A percentile compares a stretch with the other conserved stretches of the same genome.
These are phyloP conservation scores for Dermolepida albohirtum DNA, from an alignment of 2,888 invertebrate species.

Conservation along the genomic window DNA sequence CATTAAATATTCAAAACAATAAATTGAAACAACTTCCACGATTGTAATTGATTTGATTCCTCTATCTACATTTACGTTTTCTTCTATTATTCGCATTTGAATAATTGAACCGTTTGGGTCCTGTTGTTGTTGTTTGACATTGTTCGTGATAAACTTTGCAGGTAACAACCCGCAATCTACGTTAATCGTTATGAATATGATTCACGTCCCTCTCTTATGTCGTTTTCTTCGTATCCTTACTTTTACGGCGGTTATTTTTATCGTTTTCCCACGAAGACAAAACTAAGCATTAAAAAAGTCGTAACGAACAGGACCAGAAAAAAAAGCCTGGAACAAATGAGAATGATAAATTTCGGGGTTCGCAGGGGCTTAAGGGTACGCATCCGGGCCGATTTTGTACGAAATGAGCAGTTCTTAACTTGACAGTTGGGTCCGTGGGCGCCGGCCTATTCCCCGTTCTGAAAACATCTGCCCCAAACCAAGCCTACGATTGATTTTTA, in stretches of 20 bases:
- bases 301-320: conserved; percentile 9
- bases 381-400: conserved; percentile 32
- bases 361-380: background rate
- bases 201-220: too few species aligned
- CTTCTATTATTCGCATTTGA: too few species aligned
- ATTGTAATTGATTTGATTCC: too few species aligned
- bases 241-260: conserved; percentile 2
- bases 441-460: conserved; percentile 57
- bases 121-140: too few species aligned
- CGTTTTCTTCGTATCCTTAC: too few species aligned
- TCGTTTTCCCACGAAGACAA: conserved; percentile 9
- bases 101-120: too few species aligned
- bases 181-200: too few species aligned
- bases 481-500: conserved; percentile 63
- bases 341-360: conserved; percentile 21
- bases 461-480: conserved; percentile 58
- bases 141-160: too few species aligned
- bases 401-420: conserved; percentile 50
- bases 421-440: conserved; percentile 51
- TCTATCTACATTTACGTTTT: too few species aligned
- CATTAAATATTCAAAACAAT: too few species aligned
- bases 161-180: too few species aligned
- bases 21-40: too few species aligned
- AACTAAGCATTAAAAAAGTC: conserved; percentile 23
- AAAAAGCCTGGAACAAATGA: conserved; percentile 12